Percentiles rank a stretch among this genome's conserved stretches.
Conservation (phyloP, 2,113 vertebrate genomes). For the Zapornia atra region DNA sequence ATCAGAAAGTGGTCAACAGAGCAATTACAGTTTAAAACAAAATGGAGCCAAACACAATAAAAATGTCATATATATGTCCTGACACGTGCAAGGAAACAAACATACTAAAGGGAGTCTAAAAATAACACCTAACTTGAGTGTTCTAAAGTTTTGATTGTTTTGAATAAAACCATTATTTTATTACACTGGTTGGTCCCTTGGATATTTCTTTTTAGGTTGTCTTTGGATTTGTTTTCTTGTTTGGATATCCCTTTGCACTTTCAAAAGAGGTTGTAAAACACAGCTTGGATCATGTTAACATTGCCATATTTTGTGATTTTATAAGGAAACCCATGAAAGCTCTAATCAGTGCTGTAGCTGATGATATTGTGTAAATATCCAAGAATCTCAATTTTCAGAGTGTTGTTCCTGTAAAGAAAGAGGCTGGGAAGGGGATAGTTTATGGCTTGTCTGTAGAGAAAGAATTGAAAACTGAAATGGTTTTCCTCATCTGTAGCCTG, state of each 20-base stretch:
- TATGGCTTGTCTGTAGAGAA: not conserved
- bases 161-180: not conserved
- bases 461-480: not conserved
- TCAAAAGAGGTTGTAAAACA: not conserved
- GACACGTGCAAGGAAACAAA: not conserved
- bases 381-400: not conserved
- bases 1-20: not conserved
- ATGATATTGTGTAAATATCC: not conserved
- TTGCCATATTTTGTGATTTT: not conserved
- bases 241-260: not conserved
- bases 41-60: not conserved
- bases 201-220: not conserved
- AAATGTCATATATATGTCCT: rapidly evolving
- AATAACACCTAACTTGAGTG: not conserved
- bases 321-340: not conserved
- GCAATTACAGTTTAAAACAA: not conserved
- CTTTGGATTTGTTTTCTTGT: not conserved
- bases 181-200: not conserved
- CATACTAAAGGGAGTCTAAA: not conserved
- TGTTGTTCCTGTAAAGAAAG: not conserved
- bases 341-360: not conserved
- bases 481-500: not conserved
- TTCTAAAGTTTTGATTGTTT: not conserved
- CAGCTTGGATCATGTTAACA: not conserved
- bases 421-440: not conserved